phyloP scores from a whole-genome alignment of 1,140 invertebrate genomes.

The Bombus turneri region DNA sequence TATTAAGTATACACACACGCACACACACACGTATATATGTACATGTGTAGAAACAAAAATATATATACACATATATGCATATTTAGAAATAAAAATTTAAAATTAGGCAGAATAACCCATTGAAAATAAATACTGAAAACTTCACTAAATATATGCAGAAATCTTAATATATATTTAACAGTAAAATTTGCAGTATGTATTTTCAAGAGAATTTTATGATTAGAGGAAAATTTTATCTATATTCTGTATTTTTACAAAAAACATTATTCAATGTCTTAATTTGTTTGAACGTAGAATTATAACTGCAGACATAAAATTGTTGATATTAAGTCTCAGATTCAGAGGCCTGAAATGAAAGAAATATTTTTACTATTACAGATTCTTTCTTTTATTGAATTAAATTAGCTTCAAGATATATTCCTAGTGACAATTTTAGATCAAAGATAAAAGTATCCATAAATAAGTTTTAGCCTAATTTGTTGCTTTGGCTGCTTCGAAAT shows the following conservation, averaged over 20 bases:
- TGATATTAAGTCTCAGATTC: conserved; percentile 79
- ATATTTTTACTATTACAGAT: conserved; percentile 65
- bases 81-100: conserved; percentile 18
- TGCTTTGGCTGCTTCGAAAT: conserved; percentile 59
- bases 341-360: conserved; percentile 78
- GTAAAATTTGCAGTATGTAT: conserved; percentile 44
- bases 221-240: conserved; percentile 43
- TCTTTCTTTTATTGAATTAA: conserved; percentile 61
- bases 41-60: background rate
- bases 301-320: conserved; percentile 68
- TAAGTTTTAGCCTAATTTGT: conserved; percentile 59
- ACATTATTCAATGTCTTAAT: conserved; percentile 59
- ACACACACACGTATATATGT: background rate
- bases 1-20: background rate
- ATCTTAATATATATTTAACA: conserved; percentile 34
- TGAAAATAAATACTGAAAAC: conserved; percentile 32
- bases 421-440: conserved; percentile 61
- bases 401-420: conserved; percentile 58
- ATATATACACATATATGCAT: conserved; percentile 17
- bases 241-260: conserved; percentile 60
- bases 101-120: conserved; percentile 14
- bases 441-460: conserved; percentile 56
- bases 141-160: conserved; percentile 2
- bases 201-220: conserved; percentile 47
- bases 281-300: conserved; percentile 64